These are phyloP conservation scores for Orestias chungarensis DNA, from an alignment of 2,797 vertebrate species.

Conservation along the genomic window DNA sequence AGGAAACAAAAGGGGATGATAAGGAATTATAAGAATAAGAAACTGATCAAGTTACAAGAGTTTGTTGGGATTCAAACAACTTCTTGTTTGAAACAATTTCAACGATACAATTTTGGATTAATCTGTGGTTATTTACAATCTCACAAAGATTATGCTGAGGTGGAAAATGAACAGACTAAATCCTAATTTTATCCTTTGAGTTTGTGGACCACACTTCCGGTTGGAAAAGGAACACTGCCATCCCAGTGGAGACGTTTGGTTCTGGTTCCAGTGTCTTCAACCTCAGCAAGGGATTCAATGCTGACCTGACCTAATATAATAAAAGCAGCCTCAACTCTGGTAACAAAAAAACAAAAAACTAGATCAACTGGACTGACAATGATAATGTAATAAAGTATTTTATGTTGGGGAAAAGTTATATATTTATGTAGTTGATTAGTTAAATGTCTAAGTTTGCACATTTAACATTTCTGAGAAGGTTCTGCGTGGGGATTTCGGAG, in stretches of 20 bases:
- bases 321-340: constrained; percentile 20
- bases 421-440: background rate
- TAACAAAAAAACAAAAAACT: background rate
- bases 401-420: background rate
- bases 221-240: background rate
- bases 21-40: too few species aligned
- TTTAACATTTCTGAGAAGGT: background rate
- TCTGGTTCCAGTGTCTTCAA: background rate
- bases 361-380: background rate
- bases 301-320: constrained; percentile 23
- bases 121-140: background rate
- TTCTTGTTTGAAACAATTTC: too few species aligned
- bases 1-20: too few species aligned
- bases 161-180: background rate
- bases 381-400: background rate
- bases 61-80: too few species aligned
- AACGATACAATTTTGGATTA: background rate
- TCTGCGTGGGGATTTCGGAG: background rate
- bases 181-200: background rate
- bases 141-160: background rate
- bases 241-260: background rate
- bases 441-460: background rate
- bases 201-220: background rate
- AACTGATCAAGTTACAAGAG: too few species aligned
- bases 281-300: background rate